A percentile compares a stretch with the other conserved stretches of the same genome.
Evolutionary conservation across 2,888 invertebrate genomes (phyloP).

Genomic region (Rhynchonema sp.): DNA sequence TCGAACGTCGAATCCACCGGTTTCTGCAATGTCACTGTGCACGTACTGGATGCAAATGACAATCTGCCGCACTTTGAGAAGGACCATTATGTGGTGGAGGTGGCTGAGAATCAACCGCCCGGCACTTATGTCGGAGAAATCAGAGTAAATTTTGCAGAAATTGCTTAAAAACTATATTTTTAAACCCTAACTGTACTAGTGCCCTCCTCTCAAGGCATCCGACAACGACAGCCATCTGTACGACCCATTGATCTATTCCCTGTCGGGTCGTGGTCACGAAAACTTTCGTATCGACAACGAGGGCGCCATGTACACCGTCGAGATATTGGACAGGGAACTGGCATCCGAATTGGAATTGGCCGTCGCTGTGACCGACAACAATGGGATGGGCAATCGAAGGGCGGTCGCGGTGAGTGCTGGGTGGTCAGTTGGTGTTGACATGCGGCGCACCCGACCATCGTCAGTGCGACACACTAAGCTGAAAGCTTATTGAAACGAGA

Average conservation of each 20-base stretch:
- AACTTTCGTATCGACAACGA: conserved; percentile 42
- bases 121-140: background rate
- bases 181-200: background rate
- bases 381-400: conserved; percentile 36
- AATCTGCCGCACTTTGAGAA: conserved; percentile 6
- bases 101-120: background rate
- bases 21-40: conserved; percentile 13
- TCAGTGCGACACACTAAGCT: too few species aligned
- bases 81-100: background rate
- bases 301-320: conserved; percentile 48
- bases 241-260: background rate
- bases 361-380: conserved; percentile 61
- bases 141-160: background rate
- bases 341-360: conserved; percentile 42
- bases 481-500: too few species aligned
- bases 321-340: conserved; percentile 54
- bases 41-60: conserved; percentile 27
- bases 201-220: background rate
- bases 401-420: background rate
- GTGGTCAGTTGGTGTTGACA: too few species aligned
- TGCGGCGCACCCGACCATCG: too few species aligned
- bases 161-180: background rate
- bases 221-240: background rate
- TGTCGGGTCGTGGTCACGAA: background rate
- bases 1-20: background rate